These are phyloP conservation scores for Tachina fera DNA, from an alignment of 2,888 invertebrate genomes.

Conservation along the genomic window DNA sequence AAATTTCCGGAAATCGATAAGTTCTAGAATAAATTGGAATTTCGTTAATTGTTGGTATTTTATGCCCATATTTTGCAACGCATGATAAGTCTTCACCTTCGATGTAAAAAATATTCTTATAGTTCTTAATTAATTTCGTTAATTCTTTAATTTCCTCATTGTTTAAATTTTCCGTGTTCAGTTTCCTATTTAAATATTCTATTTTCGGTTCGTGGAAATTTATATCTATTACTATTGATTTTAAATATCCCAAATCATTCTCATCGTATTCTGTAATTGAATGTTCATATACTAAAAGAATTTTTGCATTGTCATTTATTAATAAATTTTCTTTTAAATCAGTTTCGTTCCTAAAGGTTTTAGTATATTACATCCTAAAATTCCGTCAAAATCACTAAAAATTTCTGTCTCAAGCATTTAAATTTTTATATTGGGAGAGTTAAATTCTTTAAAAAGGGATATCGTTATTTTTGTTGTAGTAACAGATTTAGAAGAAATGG, in stretches of 20 bases:
- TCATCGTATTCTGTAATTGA: not conserved
- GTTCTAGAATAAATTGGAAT: slow-evolving; percentile 53
- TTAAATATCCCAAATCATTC: slow-evolving; percentile 33
- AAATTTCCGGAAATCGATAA: slow-evolving; percentile 65
- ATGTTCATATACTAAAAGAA: slow-evolving; percentile 38
- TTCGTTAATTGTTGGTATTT: slow-evolving; percentile 53
- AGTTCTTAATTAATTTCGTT: slow-evolving; percentile 35
- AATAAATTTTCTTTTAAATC: not conserved
- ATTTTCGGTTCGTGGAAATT: slow-evolving; percentile 41
- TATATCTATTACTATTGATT: slow-evolving; percentile 42
- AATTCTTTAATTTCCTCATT: slow-evolving; percentile 33
- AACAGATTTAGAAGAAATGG: slow-evolving; percentile 36
- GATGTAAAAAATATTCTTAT: slow-evolving; percentile 13
- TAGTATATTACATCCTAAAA: slow-evolving; percentile 8
- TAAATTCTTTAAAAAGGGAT: slow-evolving; percentile 12
- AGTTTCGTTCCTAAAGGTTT: no score
- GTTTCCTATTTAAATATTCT: slow-evolving; percentile 32
- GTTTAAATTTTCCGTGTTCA: slow-evolving; percentile 40
- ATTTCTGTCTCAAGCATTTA: slow-evolving; percentile 33
- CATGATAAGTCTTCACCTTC: slow-evolving; percentile 52
- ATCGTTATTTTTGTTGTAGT: slow-evolving; percentile 25
- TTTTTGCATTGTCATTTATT: slow-evolving; percentile 29
- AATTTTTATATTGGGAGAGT: slow-evolving; percentile 41
- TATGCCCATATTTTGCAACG: slow-evolving; percentile 48
- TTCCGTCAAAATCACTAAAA: not conserved